Percentiles rank a stretch among this genome's conserved stretches.
These are phyloP conservation scores for Cacatua alba DNA, from an alignment of 2,113 vertebrate species.

Conservation along the genomic window DNA sequence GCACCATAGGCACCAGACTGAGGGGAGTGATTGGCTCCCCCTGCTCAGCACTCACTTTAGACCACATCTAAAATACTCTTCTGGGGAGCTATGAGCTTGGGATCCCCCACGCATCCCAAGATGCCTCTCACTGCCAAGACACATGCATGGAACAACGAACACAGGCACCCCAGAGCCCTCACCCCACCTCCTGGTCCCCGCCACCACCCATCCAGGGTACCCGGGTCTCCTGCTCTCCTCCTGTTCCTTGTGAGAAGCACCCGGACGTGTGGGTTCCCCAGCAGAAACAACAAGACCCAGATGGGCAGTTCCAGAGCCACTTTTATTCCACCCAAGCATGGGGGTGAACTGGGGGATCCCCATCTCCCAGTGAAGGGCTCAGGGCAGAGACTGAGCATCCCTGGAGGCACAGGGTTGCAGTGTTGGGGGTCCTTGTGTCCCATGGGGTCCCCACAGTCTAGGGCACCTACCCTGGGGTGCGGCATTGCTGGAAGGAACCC, in stretches of 20 bases:
- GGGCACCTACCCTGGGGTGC: not conserved
- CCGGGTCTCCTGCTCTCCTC: not conserved
- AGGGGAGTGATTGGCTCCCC: not conserved
- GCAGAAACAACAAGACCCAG: not conserved
- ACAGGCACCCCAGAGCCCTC: not conserved
- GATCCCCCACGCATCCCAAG: not conserved
- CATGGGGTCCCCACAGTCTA: not conserved
- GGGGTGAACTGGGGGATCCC: not conserved
- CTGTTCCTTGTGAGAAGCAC: not conserved
- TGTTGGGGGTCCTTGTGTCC: not conserved
- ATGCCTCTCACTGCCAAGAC: not conserved
- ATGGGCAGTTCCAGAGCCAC: not conserved
- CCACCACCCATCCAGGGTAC: not conserved
- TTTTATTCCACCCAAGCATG: constrained; percentile 8
- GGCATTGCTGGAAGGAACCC: not conserved
- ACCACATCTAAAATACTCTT: not conserved
- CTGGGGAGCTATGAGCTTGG: not conserved
- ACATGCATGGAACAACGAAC: rapidly evolving
- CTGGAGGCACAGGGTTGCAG: not conserved
- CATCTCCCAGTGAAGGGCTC: not conserved
- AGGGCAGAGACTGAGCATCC: not conserved
- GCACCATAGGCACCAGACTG: not conserved
- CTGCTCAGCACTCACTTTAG: not conserved
- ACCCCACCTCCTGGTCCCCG: not conserved
- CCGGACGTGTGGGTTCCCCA: not conserved